These are phyloP conservation scores for Cynodonichthys magdalenae DNA, from an alignment of 2,797 vertebrate genomes.

Conservation along the genomic window DNA sequence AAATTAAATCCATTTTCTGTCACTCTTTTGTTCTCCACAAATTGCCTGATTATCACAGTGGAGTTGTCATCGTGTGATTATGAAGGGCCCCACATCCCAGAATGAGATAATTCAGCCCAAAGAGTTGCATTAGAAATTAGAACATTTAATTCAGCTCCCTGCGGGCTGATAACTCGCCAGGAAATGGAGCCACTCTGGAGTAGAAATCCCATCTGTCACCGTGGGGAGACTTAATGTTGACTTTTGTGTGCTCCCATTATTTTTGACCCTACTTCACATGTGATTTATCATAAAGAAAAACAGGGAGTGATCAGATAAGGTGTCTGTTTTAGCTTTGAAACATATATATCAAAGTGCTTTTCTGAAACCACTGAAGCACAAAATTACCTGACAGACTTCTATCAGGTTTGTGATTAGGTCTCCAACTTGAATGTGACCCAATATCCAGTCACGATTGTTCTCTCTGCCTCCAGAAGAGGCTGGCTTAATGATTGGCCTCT, in stretches of 20 bases:
- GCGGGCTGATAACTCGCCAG: conserved; percentile 43
- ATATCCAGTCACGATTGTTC: conserved; percentile 48
- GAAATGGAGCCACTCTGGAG: conserved; percentile 51
- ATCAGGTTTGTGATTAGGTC: conserved; percentile 66
- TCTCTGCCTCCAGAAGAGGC: conserved; percentile 14
- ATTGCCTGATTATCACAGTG: conserved; percentile 43
- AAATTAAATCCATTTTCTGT: conserved; percentile 27
- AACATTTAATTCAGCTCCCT: conserved; percentile 57
- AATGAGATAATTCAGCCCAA: conserved; percentile 35
- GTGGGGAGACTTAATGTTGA: conserved; percentile 44
- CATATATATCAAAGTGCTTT: conserved; percentile 65
- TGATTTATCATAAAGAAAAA: conserved; percentile 58
- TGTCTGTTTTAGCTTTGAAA: conserved; percentile 61
- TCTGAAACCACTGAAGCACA: conserved; percentile 62
- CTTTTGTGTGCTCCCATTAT: conserved; percentile 52
- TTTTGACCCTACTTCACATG: conserved; percentile 55
- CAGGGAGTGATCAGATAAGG: conserved; percentile 50
- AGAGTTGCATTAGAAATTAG: conserved; percentile 53
- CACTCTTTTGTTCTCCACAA: conserved; percentile 21
- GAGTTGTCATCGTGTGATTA: conserved; percentile 30
- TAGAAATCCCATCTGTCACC: conserved; percentile 51
- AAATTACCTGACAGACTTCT: conserved; percentile 70
- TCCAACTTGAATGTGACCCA: conserved; percentile 50
- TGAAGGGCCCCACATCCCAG: conserved; percentile 34
- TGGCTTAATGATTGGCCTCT: conserved; percentile 26